Evolutionary conservation across 1,140 invertebrate genomes (phyloP), one percentile per base, ranked within the genome.

Genomic region (Riptortus pedestris): DNA sequence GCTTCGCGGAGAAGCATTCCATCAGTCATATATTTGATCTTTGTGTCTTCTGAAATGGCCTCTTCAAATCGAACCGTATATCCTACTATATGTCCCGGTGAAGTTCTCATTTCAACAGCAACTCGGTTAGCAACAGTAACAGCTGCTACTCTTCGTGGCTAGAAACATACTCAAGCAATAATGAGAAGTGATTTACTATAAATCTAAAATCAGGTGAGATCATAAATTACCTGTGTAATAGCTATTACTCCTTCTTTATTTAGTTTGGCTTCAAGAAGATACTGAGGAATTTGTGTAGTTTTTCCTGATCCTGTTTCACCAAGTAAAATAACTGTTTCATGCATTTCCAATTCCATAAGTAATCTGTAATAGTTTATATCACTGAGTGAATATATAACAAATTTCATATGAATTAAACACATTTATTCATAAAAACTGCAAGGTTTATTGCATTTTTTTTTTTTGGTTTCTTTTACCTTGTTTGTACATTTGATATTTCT

Each of bases 21-120:
- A 80, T 97, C 95, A 55, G 94, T 97, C 70, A 96, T 77, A 77
- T 88, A 97, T 73, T 88, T 87, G 9, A 96, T 83, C 76, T 85
- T 87, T 1, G 93, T 96, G 59, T 79, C 76, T 0, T 79, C 69
- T 58, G 84, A 85, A 0, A 86, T 87, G 0, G 81, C 78, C 76
- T 95, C 89, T 76, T 96, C 92, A 82, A 97, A 98, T 70, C 96
- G 80, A 0, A 98, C 91, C 69, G 85, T 85, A 72, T 96, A 98
- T 0, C 93, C 93, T 51, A 96, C 87, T 52, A 83, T 73, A 66
- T 82, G 79, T 20, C 92, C 92, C n/a, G 88, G 69, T 59, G 76
- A 68, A 28, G 69, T 73, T 29, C 78, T 79, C 70, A 82, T 80
- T 73, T 95, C 93, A 67, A 84, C 76, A 0, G 94, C 87, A 0